A percentile compares a stretch with the other conserved stretches of the same genome.
These are phyloP conservation scores for Xenopus tropicalis DNA, from an alignment of 2,113 vertebrate species.

Conservation along the genomic window DNA sequence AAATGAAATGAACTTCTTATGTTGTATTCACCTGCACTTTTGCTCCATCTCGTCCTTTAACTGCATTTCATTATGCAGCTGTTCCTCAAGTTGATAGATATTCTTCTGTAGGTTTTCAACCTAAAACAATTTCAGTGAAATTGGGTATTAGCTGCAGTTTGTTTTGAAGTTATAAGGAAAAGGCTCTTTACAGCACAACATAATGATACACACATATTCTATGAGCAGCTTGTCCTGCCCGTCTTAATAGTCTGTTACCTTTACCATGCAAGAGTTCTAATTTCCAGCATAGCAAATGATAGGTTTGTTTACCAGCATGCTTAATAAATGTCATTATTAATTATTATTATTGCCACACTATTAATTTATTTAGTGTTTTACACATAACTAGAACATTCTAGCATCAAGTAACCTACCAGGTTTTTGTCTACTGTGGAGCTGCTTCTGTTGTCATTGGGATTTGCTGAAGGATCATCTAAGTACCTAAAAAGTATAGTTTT, in stretches of 20 bases:
- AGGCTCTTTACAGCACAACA: not conserved
- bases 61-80: conserved; percentile 94
- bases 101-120: conserved; percentile 94
- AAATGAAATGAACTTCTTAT: too few species aligned
- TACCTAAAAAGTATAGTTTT: conserved; percentile 55
- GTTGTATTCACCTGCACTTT: conserved; percentile 86
- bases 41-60: conserved; percentile 97
- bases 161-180: not conserved
- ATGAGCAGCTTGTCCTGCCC: too few species aligned
- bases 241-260: too few species aligned
- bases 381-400: too few species aligned
- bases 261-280: too few species aligned
- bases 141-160: too few species aligned
- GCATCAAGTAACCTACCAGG: conserved; percentile 70
- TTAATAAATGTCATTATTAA: too few species aligned
- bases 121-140: conserved; percentile 60
- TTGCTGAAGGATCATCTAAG: conserved; percentile 64
- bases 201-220: too few species aligned
- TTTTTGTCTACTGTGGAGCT: conserved; percentile 86
- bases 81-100: conserved; percentile 92
- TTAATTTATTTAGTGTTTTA: too few species aligned
- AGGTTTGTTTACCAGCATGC: too few species aligned
- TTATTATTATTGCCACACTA: too few species aligned
- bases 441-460: conserved; percentile 82
- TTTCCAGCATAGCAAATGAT: too few species aligned